Evolutionary conservation across 2,113 vertebrate species (phyloP).

Genomic region (Amphilophus citrinellus): DNA sequence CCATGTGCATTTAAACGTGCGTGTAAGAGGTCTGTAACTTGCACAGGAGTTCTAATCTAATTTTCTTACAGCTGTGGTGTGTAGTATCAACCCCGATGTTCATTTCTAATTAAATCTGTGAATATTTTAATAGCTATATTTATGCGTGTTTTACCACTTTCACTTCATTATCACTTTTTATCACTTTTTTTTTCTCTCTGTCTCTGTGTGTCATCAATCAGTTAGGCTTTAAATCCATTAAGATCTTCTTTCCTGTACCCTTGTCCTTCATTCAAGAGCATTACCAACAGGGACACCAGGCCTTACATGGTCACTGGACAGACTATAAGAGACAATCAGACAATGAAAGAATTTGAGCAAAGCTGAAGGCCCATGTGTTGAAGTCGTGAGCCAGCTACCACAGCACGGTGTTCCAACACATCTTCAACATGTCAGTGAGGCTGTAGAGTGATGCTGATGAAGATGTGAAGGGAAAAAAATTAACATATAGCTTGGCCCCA

Average conservation of each 20-base stretch:
- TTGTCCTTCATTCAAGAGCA: not conserved
- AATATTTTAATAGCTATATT: not conserved
- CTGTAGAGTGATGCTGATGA: conserved; percentile 39
- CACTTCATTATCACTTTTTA: not conserved
- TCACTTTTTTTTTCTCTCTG: not conserved
- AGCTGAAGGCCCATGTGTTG: conserved; percentile 39
- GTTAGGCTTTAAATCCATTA: not conserved
- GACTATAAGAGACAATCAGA: conserved; percentile 37
- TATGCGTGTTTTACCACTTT: not conserved
- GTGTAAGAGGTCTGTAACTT: too few species aligned
- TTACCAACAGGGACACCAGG: conserved; percentile 8
- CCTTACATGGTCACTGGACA: conserved; percentile 17
- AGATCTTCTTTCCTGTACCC: not conserved
- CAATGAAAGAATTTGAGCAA: conserved; percentile 30
- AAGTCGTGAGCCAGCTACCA: conserved; percentile 46
- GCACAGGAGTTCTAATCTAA: too few species aligned
- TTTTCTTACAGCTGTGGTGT: too few species aligned
- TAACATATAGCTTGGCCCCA: conserved; percentile 28
- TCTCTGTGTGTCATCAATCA: not conserved
- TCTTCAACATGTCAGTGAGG: conserved; percentile 53
- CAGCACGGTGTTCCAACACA: conserved; percentile 51
- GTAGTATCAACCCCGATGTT: not conserved
- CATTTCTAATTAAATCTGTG: not conserved
- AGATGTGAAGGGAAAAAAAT: conserved; percentile 42
- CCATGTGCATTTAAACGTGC: conserved; percentile 2